These are phyloP conservation scores for Metridium senile DNA, from an alignment of 92 coral and sea anemone genomes.

Conservation along the genomic window DNA sequence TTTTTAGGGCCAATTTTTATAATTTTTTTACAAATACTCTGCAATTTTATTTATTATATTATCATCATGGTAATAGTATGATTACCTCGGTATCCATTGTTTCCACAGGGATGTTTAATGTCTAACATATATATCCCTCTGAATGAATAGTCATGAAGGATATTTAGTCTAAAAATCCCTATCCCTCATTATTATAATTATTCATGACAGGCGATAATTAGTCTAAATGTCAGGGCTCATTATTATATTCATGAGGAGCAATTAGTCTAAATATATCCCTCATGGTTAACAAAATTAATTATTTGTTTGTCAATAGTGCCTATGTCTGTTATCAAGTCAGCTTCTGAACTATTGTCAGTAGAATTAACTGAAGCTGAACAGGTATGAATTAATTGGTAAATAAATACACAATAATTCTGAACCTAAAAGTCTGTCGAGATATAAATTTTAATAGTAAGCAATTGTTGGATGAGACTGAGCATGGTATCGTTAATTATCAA, in stretches of 20 bases:
- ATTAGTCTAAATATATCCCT: not conserved
- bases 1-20: no score
- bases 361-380: constrained; percentile 63
- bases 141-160: not conserved
- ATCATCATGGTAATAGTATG: not conserved
- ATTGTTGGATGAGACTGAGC: not conserved
- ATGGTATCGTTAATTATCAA: no score
- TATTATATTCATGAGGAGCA: not conserved
- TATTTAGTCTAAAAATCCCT: not conserved
- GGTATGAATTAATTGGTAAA: constrained; percentile 21
- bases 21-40: no score
- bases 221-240: no score
- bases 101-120: not conserved
- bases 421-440: not conserved
- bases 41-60: no score
- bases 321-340: constrained; percentile 47
- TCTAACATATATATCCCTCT: not conserved
- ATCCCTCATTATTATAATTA: no score
- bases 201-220: no score
- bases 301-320: constrained; percentile 43
- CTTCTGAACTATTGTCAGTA: constrained; percentile 62
- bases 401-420: not conserved
- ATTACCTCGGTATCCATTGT: not conserved
- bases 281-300: not conserved
- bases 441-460: not conserved